Evolutionary conservation across 2,113 vertebrate species (phyloP), one percentile per base, ranked within the genome.

Genomic region (Clarias magur): DNA sequence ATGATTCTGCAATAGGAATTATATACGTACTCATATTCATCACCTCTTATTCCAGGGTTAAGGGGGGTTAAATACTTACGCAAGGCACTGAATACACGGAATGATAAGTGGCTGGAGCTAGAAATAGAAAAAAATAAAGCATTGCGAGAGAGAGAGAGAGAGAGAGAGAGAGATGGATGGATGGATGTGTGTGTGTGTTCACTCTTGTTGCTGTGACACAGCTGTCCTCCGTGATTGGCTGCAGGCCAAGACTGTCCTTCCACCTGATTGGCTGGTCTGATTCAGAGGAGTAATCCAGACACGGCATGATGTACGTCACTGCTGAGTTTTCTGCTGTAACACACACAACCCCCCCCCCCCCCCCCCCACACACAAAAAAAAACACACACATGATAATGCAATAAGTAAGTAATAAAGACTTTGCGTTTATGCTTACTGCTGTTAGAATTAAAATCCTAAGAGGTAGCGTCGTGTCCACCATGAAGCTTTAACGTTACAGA

Each of bases 211-310:
- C n/a, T 3, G 76, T 79, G 53, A 79, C 76, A 79, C n/a, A 56
- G 76, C 76, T 79, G 76, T 79, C 76, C 76, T 56, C n/a, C 57
- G 25, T 79, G 76, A 79, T 79, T 79, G 76, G 76, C 76, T 79
- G 53, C 76, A 79, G 76, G 76, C 76, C 76, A 80, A 59, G 27
- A 21, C 4, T 19, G 78, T 21, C 78, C 78, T 80, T 80, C 27
- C 34, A 57, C 59, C 54, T 59, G 78, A 30, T 79, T 57, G 78
- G 78, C 78, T 57, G 15, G 5, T 76, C 42, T 21, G 42, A 21
- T 11, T 25, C 38, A 76, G 73, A 42, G 25, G 73, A 21, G 54
- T 80, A 34, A 80, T 80, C 76, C 53, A 25, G 57, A 54, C n/a
- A 30, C 30, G 53, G 2, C 3, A 15, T 54, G 75, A 21, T 27